These are phyloP conservation scores for Diarsia mendica DNA, from an alignment of 2,888 invertebrate genomes.

Conservation along the genomic window DNA sequence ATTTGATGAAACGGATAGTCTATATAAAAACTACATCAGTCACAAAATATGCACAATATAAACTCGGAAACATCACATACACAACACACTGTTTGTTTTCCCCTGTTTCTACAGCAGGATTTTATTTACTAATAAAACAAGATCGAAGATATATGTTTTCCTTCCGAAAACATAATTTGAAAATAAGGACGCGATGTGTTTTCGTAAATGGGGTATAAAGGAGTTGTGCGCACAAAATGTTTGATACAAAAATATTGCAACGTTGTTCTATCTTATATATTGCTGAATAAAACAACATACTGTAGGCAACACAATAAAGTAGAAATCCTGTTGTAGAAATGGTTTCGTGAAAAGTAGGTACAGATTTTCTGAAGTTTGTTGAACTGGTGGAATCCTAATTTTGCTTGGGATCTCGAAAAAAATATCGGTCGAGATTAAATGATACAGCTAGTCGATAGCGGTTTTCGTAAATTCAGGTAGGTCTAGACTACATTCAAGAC, in stretches of 20 bases:
- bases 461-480: neutral
- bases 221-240: conserved; percentile 31
- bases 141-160: conserved; percentile 57
- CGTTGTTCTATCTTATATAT: neutral
- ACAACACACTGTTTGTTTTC: conserved; percentile 4
- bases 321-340: neutral
- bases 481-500: neutral
- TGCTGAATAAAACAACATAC: conserved; percentile 17
- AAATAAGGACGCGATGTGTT: conserved; percentile 43
- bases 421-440: neutral
- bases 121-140: conserved; percentile 57
- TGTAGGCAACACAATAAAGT: neutral
- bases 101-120: conserved; percentile 7
- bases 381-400: neutral
- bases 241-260: conserved; percentile 34
- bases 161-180: conserved; percentile 52
- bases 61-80: neutral
- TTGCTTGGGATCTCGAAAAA: neutral
- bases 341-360: neutral
- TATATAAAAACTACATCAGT: conserved; percentile 9
- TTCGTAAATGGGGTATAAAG: conserved; percentile 34
- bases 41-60: conserved; percentile 14
- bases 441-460: neutral
- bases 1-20: neutral
- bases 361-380: neutral